Percentiles rank a stretch among this genome's conserved stretches.
These are phyloP conservation scores for Dynastes maya DNA, from an alignment of 2,888 invertebrate genomes.

Conservation along the genomic window DNA sequence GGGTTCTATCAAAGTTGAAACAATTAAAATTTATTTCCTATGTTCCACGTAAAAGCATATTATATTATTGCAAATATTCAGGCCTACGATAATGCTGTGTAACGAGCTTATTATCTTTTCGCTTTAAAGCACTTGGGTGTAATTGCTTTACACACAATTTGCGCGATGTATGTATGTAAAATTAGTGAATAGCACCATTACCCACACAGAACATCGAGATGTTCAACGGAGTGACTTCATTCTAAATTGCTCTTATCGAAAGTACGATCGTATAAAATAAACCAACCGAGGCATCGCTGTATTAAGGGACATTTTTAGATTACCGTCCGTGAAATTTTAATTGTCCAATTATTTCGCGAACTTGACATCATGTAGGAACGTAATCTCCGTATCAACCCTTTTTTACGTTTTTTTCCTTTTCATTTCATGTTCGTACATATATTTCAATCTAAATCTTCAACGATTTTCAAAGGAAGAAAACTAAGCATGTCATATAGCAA, in stretches of 20 bases:
- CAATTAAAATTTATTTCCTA: too few relatives aligned
- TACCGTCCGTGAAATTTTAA: conserved; percentile 4
- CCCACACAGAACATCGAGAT: background rate
- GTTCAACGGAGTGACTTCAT: background rate
- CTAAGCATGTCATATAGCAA: background rate
- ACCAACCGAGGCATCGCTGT: background rate
- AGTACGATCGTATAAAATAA: conserved; percentile 8
- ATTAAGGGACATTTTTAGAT: background rate
- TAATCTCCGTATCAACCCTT: background rate
- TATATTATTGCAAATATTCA: background rate
- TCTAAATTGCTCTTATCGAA: background rate
- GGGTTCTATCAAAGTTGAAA: too few relatives aligned
- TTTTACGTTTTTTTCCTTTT: background rate
- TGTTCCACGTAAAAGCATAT: background rate
- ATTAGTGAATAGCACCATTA: background rate
- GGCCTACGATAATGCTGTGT: background rate
- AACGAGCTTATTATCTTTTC: background rate
- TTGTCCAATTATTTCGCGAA: background rate
- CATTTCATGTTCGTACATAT: background rate
- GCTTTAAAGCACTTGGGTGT: background rate
- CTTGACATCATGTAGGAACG: too few relatives aligned
- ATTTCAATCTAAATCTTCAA: background rate
- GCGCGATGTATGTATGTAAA: too few relatives aligned
- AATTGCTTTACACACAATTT: conserved; percentile 14
- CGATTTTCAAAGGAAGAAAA: background rate